A percentile compares a stretch with the other conserved stretches of the same genome.
Conservation (phyloP, 2,797 vertebrate genomes). For the Sebastes taczanowskii region DNA sequence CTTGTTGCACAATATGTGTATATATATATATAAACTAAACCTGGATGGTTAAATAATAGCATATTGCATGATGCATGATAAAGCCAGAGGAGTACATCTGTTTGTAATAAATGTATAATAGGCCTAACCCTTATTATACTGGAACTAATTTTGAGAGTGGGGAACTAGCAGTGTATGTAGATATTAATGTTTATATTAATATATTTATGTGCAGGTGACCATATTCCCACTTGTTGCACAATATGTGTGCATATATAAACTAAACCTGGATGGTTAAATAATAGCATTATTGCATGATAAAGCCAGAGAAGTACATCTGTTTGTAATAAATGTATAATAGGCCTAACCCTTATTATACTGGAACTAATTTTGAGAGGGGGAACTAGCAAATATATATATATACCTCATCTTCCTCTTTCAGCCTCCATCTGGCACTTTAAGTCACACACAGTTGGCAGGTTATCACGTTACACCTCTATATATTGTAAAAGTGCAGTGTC, state of each 20-base stretch:
- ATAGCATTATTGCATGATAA: neutral
- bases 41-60: neutral
- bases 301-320: conserved; percentile 39
- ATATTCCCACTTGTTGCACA: neutral
- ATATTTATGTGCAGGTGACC: neutral
- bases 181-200: neutral
- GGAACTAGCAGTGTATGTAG: neutral
- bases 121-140: neutral
- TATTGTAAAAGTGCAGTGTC: conserved; percentile 42
- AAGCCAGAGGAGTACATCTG: conserved; percentile 39
- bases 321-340: conserved; percentile 36
- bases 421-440: neutral
- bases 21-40: neutral
- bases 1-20: neutral
- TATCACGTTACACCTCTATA: conserved; percentile 30
- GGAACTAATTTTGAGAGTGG: neutral
- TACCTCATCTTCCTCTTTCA: neutral
- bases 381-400: neutral
- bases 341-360: neutral
- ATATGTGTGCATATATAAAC: neutral
- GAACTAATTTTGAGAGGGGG: neutral
- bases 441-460: conserved; percentile 11
- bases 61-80: neutral
- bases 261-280: neutral
- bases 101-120: conserved; percentile 35